Base-by-base conservation (phyloP, 2,797 vertebrate genomes). In the Ctenochaetus hawaiiensis region DNA sequence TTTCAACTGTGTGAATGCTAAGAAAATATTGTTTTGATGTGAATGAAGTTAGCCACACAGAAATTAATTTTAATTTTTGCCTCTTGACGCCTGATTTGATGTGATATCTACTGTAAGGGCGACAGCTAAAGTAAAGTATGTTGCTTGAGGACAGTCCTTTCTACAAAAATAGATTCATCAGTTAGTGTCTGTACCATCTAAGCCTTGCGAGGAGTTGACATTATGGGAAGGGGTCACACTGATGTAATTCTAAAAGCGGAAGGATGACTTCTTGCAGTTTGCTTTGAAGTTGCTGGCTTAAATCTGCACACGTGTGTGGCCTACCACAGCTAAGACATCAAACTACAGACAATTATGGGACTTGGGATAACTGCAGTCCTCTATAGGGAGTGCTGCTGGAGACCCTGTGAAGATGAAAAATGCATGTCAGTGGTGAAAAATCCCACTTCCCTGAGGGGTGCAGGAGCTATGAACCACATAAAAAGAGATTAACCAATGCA, bases 361-460 rank as follows among this genome's bases (percentile, higher is more conserved):
- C 70, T 80, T 60, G 81, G 85, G 75, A 85, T 93, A 95, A 91
- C 94, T 95, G 92, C 88, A 69, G 82, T 94, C 94, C 87, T 79
- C 77, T 91, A 7, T 77, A 74, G 64, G 62, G 80, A 89, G 69
- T 77, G 72, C 71, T 88, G 72, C 72, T 80, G 80, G 81, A 82
- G 54, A 8, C 0, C 76, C 85, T 61, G 87, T 85, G 83, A 78
- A 81, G 85, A 85, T 84, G 86, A 87, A 83, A 94, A 92, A 91
- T 92, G 89, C 78, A 92, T 87, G 92, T 91, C 90, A 91, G 69
- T 82, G 64, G 72, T 91, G 89, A 92, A 93, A 94, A 95, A 91
- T 54, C 56, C 75, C 65, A 78, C 75, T 54, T 67, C 90, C 87
- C 49, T 1, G 60, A 89, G 85, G 84, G 84, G 41, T 52, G 44